phyloP scores from a whole-genome alignment of 1,140 invertebrate species.

The Apocrypta bakeri region DNA sequence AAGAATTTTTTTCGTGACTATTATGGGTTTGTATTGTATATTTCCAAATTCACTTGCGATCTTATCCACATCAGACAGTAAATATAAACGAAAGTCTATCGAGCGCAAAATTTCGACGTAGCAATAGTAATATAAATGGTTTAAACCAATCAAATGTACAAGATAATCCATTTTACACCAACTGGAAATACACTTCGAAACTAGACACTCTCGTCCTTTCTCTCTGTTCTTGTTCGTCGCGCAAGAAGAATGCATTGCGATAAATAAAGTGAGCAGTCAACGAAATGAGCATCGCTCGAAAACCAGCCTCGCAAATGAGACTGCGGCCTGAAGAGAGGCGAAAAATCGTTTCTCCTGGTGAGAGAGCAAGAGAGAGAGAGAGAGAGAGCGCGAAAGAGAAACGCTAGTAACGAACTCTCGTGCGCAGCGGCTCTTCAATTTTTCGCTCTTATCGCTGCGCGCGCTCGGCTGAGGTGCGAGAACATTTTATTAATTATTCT shows the following conservation, averaged over 20 bases:
- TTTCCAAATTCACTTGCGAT: no score
- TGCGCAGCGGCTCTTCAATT: conserved; percentile 24
- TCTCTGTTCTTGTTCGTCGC: no score
- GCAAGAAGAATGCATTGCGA: conserved; percentile 13
- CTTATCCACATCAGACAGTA: no score
- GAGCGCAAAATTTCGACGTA: no score
- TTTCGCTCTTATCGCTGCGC: conserved; percentile 24
- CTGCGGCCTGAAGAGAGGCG: background rate
- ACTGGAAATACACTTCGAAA: no score
- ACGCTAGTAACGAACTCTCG: background rate
- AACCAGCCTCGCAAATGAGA: conserved; percentile 29
- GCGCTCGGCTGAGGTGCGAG: background rate
- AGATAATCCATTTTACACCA: no score
- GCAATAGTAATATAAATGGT: no score
- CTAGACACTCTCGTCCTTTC: no score
- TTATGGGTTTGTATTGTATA: no score
- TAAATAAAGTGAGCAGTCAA: conserved; percentile 35
- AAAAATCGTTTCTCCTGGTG: conserved; percentile 14
- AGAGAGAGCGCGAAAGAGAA: background rate
- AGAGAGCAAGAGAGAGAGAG: background rate
- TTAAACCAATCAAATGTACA: no score
- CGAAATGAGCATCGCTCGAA: conserved; percentile 17
- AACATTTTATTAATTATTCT: conserved; percentile 40
- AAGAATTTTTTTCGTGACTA: no score
- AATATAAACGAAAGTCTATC: no score